A percentile compares a stretch with the other conserved stretches of the same genome.
These are phyloP conservation scores for Lasioglossum malachurum DNA, from an alignment of 2,888 invertebrate species.

Conservation along the genomic window DNA sequence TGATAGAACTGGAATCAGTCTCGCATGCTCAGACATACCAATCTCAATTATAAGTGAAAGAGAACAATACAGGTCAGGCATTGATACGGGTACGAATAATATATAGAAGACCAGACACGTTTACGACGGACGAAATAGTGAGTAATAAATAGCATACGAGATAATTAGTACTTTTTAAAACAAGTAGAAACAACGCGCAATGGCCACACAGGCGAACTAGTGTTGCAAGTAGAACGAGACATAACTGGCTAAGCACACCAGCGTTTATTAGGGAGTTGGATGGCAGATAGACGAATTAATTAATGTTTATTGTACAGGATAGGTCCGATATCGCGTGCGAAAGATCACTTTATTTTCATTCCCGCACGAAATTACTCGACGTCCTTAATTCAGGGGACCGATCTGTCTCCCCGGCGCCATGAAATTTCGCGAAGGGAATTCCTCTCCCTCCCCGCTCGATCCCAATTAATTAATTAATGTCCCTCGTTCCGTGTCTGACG, in stretches of 20 bases:
- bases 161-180: background rate
- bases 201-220: background rate
- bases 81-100: background rate
- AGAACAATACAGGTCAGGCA: background rate
- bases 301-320: background rate
- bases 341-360: background rate
- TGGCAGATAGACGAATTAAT: background rate
- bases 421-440: conserved; percentile 37
- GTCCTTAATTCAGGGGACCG: background rate
- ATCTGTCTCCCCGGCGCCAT: conserved; percentile 13
- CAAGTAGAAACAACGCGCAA: background rate
- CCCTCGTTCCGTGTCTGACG: background rate
- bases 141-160: background rate
- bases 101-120: background rate
- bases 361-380: background rate
- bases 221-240: background rate
- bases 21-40: background rate
- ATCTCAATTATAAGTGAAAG: background rate
- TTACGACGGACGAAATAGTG: background rate
- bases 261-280: background rate
- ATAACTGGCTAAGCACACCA: background rate
- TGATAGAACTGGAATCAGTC: background rate
- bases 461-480: conserved; percentile 40
- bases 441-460: conserved; percentile 3
- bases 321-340: background rate